phyloP scores from a whole-genome alignment of 37 sponge, comb jelly and placozoan genomes.

The Halisarca cf. caerulea region DNA sequence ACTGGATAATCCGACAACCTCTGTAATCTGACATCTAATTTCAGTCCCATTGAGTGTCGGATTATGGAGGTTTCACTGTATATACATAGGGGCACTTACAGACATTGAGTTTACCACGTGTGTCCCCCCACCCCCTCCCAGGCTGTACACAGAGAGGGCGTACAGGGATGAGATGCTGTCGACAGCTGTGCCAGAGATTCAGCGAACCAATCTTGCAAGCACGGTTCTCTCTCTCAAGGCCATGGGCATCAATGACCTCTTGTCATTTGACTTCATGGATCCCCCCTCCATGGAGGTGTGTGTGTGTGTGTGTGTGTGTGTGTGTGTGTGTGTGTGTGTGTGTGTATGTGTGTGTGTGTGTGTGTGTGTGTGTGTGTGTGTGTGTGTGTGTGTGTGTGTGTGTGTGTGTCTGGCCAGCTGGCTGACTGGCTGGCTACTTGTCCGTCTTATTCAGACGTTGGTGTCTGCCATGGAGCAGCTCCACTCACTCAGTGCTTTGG shows the following conservation, averaged over 20 bases:
- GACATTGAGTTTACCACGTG: too few relatives aligned
- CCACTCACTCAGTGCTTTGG: constrained; percentile 91
- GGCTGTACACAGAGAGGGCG: constrained; percentile 97
- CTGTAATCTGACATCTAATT: too few relatives aligned
- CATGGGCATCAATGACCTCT: constrained; percentile 96
- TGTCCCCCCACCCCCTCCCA: not conserved
- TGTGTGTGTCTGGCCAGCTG: not conserved
- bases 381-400: not conserved
- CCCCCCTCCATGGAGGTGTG: constrained; percentile 94
- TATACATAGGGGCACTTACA: too few relatives aligned
- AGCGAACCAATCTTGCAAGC: constrained; percentile 93
- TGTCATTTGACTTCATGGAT: constrained; percentile 99
- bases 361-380: not conserved
- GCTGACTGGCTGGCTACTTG: too few relatives aligned
- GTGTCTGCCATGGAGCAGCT: constrained; percentile 97
- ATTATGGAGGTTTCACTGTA: too few relatives aligned
- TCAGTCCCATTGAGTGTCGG: too few relatives aligned
- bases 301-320: not conserved
- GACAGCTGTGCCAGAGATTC: constrained; percentile 98
- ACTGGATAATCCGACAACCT: too few relatives aligned
- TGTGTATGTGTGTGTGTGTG: not conserved
- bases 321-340: not conserved
- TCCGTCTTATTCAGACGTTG: constrained; percentile 56
- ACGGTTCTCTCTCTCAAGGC: constrained; percentile 93
- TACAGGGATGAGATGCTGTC: constrained; percentile 97